Evolutionary conservation across 2,113 vertebrate species (phyloP).

Genomic region (Balaeniceps rex): DNA sequence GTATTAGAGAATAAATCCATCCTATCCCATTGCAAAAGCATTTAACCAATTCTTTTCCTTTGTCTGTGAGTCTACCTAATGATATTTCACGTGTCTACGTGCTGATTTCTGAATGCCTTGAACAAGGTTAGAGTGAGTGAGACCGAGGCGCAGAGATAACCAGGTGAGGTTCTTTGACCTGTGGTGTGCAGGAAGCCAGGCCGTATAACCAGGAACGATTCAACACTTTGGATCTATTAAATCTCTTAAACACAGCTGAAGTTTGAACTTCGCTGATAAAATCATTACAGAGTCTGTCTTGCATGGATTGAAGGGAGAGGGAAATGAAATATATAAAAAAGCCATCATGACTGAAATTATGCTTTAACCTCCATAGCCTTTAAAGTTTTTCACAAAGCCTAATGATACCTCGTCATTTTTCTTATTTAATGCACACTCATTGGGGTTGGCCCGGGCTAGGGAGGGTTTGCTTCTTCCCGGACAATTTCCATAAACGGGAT

Average conservation of each 20-base stretch:
- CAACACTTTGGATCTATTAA: not conserved
- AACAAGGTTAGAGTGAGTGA: not conserved
- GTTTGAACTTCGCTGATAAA: not conserved
- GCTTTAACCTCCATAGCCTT: not conserved
- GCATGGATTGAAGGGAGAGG: not conserved
- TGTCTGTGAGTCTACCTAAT: not conserved
- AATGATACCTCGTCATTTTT: not conserved
- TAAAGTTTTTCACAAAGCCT: not conserved
- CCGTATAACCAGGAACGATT: not conserved
- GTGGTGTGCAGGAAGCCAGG: not conserved
- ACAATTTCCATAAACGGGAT: not conserved
- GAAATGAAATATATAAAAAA: not conserved
- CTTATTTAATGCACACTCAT: not conserved
- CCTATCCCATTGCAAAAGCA: not conserved
- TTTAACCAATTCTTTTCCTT: not conserved
- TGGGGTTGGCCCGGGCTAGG: not conserved
- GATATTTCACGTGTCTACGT: rapidly evolving
- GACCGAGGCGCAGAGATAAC: not conserved
- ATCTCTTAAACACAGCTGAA: not conserved
- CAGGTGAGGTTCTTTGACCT: not conserved
- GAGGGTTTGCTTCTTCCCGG: not conserved
- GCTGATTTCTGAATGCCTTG: not conserved
- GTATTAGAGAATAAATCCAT: not conserved
- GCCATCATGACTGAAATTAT: not conserved
- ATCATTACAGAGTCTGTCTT: not conserved